phyloP scores from a whole-genome alignment of 2,888 invertebrate species.

The Pinctada fucata region DNA sequence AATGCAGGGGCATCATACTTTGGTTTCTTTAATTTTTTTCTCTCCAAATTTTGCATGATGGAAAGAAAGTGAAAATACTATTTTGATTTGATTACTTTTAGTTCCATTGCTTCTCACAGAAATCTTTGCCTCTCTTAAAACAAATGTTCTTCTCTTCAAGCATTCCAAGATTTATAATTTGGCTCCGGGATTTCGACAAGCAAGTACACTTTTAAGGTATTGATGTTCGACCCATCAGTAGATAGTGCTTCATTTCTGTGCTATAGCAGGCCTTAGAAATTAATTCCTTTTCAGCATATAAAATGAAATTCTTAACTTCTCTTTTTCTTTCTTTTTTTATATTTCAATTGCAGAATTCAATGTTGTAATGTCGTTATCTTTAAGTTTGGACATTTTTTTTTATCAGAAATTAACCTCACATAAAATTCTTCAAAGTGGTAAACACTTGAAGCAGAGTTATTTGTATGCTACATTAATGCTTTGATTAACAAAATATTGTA shows the following conservation, averaged over 20 bases:
- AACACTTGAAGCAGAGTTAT: neutral
- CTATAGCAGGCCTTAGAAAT: neutral
- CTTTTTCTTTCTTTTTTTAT: too few species aligned
- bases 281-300: conserved; percentile 18
- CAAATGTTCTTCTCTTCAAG: conserved; percentile 45
- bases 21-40: neutral
- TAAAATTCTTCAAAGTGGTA: too few species aligned
- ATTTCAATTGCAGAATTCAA: too few species aligned
- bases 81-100: neutral
- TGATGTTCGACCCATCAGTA: conserved; percentile 33
- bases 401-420: too few species aligned
- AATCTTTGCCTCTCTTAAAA: conserved; percentile 12
- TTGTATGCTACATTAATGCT: neutral
- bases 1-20: conserved; percentile 32
- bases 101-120: conserved; percentile 1
- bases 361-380: too few species aligned
- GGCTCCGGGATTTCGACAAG: conserved; percentile 38
- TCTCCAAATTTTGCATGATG: neutral
- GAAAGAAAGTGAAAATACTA: neutral
- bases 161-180: conserved; percentile 46
- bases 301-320: neutral
- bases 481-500: neutral
- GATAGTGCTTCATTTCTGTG: conserved; percentile 34
- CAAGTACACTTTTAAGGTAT: conserved; percentile 47
- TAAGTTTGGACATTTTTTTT: too few species aligned